These are phyloP conservation scores for Dendronephthya gigantea DNA, from an alignment of 64 coral and sea anemone genomes.

Conservation along the genomic window DNA sequence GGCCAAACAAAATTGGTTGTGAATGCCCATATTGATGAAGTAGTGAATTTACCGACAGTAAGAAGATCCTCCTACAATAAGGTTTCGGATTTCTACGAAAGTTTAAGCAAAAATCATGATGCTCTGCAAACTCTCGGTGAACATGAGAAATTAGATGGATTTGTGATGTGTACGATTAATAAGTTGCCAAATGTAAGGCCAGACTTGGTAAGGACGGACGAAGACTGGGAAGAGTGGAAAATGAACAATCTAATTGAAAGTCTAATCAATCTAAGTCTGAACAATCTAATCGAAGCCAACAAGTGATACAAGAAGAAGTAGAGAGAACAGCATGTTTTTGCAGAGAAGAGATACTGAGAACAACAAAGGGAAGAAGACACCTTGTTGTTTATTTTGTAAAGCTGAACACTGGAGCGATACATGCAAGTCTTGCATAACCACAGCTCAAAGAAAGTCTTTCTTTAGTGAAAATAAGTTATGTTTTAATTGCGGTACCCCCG, in stretches of 20 bases:
- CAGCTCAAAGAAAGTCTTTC: neutral
- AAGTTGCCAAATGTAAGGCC: neutral
- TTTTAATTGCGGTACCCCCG: neutral
- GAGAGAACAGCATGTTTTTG: neutral
- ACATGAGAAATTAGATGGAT: neutral
- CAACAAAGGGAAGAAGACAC: neutral
- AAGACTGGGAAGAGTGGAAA: constrained; percentile 12
- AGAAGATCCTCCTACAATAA: neutral
- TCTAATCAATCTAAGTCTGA: neutral
- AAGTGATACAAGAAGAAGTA: neutral
- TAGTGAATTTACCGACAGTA: neutral
- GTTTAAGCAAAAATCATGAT: constrained; percentile 13
- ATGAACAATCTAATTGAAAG: constrained; percentile 1
- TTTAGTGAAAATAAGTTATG: neutral
- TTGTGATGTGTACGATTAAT: constrained; percentile 12
- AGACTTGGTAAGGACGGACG: neutral
- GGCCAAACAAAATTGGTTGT: constrained; percentile 3
- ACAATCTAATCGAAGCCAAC: neutral
- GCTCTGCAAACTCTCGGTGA: neutral
- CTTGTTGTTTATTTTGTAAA: neutral
- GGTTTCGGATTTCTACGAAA: neutral
- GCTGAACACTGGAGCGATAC: neutral
- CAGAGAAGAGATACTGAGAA: neutral
- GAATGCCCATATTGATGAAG: constrained; percentile 12
- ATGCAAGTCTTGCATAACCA: neutral